Base-by-base conservation (phyloP, 2,888 invertebrate genomes). In the Andricus curvator region DNA sequence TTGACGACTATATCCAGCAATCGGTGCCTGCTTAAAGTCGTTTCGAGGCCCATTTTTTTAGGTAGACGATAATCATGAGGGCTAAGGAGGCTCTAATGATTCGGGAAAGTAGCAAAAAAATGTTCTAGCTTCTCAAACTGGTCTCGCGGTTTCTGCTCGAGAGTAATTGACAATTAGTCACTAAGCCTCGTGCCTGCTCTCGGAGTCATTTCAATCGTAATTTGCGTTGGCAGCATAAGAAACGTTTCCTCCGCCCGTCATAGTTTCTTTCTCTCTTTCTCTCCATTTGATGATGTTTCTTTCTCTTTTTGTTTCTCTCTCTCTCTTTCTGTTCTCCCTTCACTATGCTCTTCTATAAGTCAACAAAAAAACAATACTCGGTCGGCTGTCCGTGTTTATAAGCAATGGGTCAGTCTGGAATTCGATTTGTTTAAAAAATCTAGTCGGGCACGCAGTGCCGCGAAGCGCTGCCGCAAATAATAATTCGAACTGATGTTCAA, bases 51-150 rank as follows among this genome's bases (percentile, higher is more conserved):
- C 20, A 11, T n/a, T 67, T 67, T 66, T 83, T 85, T 82, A 83
- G 82, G 85, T 80, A 87, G 85, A 88, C 86, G 87, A 89, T 90
- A 88, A 86, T 88, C 86, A 90, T 92, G 91, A 91, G 89, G 91
- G 90, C 91, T 92, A 90, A 91, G 90, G 85, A 85, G 86, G 85
- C 87, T 83, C 88, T 86, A 86, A 88, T 92, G 92, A 92, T 92
- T 56, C 48, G 51, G 11, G 70, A 51, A 70, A 70, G 48, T 51
- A 29, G 70, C 51, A 70, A 70, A 70, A 68, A 70, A 70, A 48
- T 70, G 20, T 20, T 51, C 51, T 56, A 70, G 70, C 70, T 70
- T 70, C 51, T 70, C 51, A 25, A 51, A 70, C 51, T 70, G 51
- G 48, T 25, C 33, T 56, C 51, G 70, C 25, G 70, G 70, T 70